Base-by-base conservation (phyloP, 2,797 vertebrate species). In the Gallinago nigripennis region DNA sequence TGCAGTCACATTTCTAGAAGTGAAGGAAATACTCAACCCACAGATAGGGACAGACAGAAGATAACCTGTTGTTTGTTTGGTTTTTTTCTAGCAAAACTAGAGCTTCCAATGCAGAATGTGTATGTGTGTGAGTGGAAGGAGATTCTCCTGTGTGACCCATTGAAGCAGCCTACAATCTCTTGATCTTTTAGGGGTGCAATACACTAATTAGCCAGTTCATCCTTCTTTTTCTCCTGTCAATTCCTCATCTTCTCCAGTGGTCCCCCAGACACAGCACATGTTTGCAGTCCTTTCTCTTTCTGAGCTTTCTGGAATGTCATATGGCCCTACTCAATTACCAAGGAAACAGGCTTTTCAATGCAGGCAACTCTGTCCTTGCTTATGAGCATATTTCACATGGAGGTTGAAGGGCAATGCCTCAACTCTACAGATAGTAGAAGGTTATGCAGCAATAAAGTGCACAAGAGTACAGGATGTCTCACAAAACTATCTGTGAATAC, bases 191-290 rank as follows among this genome's bases (percentile, higher is more conserved):
- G 53, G 21, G 23, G 9, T 84, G 15, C 71, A 66, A 5, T 18
- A 66, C 24, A 60, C 1, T 28, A 21, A 21, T 35, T 68, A 72
- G 4, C 16, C 5, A 16, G 30, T 43, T 15, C 20, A 24, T 21
- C 12, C 31, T 43, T 19, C 27, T 27, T 72, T 48, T 69, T 65
- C 27, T 68, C 13, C 17, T 81, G 8, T 31, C 37, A 15, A 28
- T 60, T 37, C 13, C 37, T 60, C 1, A 3, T 48, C 16, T 43
- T 63, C 21, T 66, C 18, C 16, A 31, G 0, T 20, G 4, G 3
- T 60, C 10, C 3, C 24, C 2, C 21, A 89, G 57, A 63, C 0
- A 1, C 27, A 21, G 6, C 0, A 2, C 7, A 45, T 11, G 4
- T 75, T 72, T 82, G 11, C 50, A 86, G 33, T 50, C 27, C 23